Evolutionary conservation across 2,113 vertebrate genomes (phyloP), one percentile per base, ranked within the genome.

Genomic region (Budorcas taxicolor): DNA sequence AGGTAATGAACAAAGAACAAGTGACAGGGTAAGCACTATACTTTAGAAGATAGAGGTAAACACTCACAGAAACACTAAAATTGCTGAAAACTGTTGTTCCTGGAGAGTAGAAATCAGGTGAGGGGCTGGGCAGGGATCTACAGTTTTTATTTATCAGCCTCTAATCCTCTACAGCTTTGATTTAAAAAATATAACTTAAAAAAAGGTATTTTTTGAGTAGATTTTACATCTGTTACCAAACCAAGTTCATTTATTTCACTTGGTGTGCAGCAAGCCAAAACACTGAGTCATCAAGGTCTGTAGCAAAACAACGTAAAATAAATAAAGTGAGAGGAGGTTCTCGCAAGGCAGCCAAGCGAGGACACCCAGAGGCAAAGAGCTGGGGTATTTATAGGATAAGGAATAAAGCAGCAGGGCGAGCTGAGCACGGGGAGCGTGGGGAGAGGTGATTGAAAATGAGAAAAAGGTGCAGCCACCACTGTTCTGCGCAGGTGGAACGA

Each of bases 401-500:
- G 12, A 27, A 40, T 27, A 36, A 36, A 55, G 81, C 50, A 27
- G 33, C 19, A 16, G 52, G 81, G 33, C 13, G 7, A 52, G 52
- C 81, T 33, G 33, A 36, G 33, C 52, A 2, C 0, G 33, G 81
- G 52, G 21, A 55, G 6, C 7, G 6, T 15, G 33, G 33, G 80
- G 33, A 36, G 21, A 25, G 50, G 81, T 3, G 52, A 55, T 55
- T 27, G 52, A n/a, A 83, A 78, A 78, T 29, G 43, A 78, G 74
- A 29, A 9, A 83, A 55, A 55, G 52, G 19, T 36, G 52, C 12
- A 2, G 7, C 36, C 33, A 9, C 23, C 6, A 3, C 23, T 15
- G 13, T 9, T 83, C 33, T 25, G 12, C 0, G 4, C 12, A 3
- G 52, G 52, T 3, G 21, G n/a, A 36, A 9, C n/a, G 5, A 3